phyloP scores from a whole-genome alignment of 1,140 invertebrate species.

The Gryon sp. region DNA sequence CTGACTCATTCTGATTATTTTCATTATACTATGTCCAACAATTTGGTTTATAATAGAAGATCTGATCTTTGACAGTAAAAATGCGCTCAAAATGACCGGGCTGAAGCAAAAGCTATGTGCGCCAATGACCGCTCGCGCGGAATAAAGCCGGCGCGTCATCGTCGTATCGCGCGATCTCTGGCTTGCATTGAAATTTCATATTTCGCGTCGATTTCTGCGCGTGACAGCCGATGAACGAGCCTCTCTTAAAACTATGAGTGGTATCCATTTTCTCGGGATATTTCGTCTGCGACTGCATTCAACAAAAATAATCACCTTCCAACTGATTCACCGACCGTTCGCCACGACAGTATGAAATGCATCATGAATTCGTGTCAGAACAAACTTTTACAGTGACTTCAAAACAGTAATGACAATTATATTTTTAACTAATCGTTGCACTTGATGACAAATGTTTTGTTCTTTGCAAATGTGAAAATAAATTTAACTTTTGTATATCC shows the following conservation, averaged over 20 bases:
- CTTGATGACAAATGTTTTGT: slow-evolving; percentile 2
- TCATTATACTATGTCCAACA: slow-evolving; percentile 32
- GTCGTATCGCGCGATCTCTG: slow-evolving; percentile 39
- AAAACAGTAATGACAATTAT: no score
- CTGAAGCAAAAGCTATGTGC: slow-evolving; percentile 41
- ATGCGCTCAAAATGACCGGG: slow-evolving; percentile 48
- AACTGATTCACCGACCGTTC: slow-evolving; percentile 26
- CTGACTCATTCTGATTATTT: slow-evolving; percentile 21
- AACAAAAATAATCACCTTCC: slow-evolving; percentile 55
- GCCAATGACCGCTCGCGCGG: slow-evolving; percentile 12
- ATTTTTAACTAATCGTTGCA: slow-evolving; percentile 24
- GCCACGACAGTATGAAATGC: slow-evolving; percentile 22
- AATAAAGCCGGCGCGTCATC: slow-evolving; percentile 53
- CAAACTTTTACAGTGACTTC: slow-evolving; percentile 36
- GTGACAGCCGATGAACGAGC: slow-evolving; percentile 63
- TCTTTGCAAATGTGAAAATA: neutral
- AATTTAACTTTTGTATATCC: no score
- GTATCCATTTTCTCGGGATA: slow-evolving; percentile 56
- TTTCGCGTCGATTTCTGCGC: slow-evolving; percentile 60
- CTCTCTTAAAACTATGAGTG: slow-evolving; percentile 62
- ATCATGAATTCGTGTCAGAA: slow-evolving; percentile 36
- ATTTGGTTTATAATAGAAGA: slow-evolving; percentile 31
- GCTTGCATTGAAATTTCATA: slow-evolving; percentile 65
- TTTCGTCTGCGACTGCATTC: slow-evolving; percentile 47
- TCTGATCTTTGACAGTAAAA: slow-evolving; percentile 45